These are phyloP conservation scores for Actinemys pallida DNA, from an alignment of 2,113 vertebrate genomes.

Conservation along the genomic window DNA sequence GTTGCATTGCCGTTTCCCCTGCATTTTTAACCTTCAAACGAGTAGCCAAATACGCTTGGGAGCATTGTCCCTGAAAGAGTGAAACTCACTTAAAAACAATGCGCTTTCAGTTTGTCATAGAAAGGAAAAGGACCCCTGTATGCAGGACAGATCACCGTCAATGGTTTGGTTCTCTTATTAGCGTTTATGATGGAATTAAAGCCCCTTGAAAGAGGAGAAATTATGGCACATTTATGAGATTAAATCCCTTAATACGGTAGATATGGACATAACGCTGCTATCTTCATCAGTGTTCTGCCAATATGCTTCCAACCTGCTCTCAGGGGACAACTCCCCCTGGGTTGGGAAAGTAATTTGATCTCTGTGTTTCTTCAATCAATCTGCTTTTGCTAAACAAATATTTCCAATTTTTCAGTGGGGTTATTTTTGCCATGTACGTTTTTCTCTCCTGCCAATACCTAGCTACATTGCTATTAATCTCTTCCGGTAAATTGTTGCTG, in stretches of 20 bases:
- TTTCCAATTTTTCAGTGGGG: slow-evolving; percentile 62
- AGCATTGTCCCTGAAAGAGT: not conserved
- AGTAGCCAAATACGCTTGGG: not conserved
- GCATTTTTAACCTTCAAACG: not conserved
- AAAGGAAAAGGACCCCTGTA: slow-evolving; percentile 22
- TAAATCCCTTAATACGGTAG: slow-evolving; percentile 48
- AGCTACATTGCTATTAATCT: slow-evolving; percentile 56
- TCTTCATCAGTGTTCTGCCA: slow-evolving; percentile 58
- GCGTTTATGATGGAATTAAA: slow-evolving; percentile 26
- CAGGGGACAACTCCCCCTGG: not conserved
- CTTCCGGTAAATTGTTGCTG: slow-evolving; percentile 35
- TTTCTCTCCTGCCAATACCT: slow-evolving; percentile 39
- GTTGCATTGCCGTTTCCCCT: not conserved
- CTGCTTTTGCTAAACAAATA: slow-evolving; percentile 48
- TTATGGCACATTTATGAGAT: slow-evolving; percentile 46
- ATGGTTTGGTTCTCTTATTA: slow-evolving; percentile 3
- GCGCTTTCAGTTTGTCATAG: slow-evolving; percentile 10
- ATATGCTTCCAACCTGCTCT: slow-evolving; percentile 34
- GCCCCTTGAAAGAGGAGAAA: not conserved
- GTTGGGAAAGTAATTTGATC: slow-evolving; percentile 57
- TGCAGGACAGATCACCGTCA: not conserved
- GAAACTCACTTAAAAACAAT: not conserved
- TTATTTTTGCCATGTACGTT: slow-evolving; percentile 49
- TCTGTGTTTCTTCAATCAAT: slow-evolving; percentile 47
- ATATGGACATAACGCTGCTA: not conserved